phyloP scores from a whole-genome alignment of 53 echinoderm and acorn worm genomes.

The Stichopus horrens region DNA sequence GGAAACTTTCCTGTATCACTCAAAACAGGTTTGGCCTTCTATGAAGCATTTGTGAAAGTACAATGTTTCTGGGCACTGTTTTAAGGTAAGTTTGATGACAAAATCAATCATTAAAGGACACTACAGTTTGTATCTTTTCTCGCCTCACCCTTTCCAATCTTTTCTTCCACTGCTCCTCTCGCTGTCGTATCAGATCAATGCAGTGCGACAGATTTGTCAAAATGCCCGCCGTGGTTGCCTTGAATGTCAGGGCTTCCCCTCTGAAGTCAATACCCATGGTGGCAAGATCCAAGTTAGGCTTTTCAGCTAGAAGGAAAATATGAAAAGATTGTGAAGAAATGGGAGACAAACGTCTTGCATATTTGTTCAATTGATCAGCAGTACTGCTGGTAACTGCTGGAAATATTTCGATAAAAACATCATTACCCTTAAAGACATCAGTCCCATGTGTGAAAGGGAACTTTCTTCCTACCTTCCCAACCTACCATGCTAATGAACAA shows the following conservation, averaged over 20 bases:
- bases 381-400: background rate
- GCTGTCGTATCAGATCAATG: conserved; percentile 93
- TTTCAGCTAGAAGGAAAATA: conserved; percentile 51
- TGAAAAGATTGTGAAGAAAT: background rate
- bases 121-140: too few relatives aligned
- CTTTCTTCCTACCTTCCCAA: too few relatives aligned
- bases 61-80: too few relatives aligned
- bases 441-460: too few relatives aligned
- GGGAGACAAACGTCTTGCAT: background rate
- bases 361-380: background rate
- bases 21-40: too few relatives aligned
- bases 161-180: conserved; percentile 98
- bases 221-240: conserved; percentile 92
- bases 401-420: too few relatives aligned
- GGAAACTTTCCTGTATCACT: too few relatives aligned
- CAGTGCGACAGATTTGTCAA: conserved; percentile 93
- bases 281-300: conserved; percentile 61
- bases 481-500: too few relatives aligned
- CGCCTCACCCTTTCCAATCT: conserved; percentile 77
- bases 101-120: too few relatives aligned
- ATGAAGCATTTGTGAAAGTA: too few relatives aligned
- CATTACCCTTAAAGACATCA: too few relatives aligned
- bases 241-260: conserved; percentile 98
- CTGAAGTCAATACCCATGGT: conserved; percentile 95
- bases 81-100: too few relatives aligned